Evolutionary conservation across 1,140 invertebrate species (phyloP), one percentile per base, ranked within the genome.

Genomic region (Tetramorium parvispinum): DNA sequence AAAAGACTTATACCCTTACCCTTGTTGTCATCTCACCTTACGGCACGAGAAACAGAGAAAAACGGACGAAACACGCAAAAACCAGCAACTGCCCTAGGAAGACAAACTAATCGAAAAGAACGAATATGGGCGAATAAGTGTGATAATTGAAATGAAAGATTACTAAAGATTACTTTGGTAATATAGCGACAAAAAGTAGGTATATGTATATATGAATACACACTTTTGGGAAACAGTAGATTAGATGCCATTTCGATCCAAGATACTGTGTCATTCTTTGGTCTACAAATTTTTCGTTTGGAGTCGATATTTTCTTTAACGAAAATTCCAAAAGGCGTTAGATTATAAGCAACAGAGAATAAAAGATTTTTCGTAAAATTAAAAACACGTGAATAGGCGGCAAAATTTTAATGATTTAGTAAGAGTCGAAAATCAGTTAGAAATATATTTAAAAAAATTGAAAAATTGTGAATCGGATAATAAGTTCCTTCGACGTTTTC

Each of bases 71-170:
- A 85, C 27, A 78, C 24, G 76, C 78, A 59, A 83, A 91, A 93
- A 93, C 90, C 92, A 94, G 92, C 93, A 91, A 92, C 93, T 93
- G 91, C 92, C 92, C 68, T 93, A 93, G 87, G 91, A 92, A 91
- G 89, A 76, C 87, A 91, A 53, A 49, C 83, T 81, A 90, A 87
- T 61, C 46, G 8, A 21, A 75, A 75, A 51, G 40, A 59, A 46
- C 7, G 18, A 73, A 46, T 73, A 37, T 75, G 79, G 68, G 68
- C 79, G 53, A 61, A 73, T 73, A 75, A 46, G 53, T 27, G 55
- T n/a, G 53, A 83, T 49, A 37, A 83, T 49, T 73, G 37, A 83
- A 63, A 55, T 27, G 75, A 86, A 88, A 66, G 46, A 86, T 46
- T 65, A 77, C 70, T 85, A 86, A 88, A 66, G 46, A 86, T 46